Evolutionary conservation across 2,113 vertebrate species (phyloP), one percentile per base, ranked within the genome.

Genomic region (Tupaia tana): DNA sequence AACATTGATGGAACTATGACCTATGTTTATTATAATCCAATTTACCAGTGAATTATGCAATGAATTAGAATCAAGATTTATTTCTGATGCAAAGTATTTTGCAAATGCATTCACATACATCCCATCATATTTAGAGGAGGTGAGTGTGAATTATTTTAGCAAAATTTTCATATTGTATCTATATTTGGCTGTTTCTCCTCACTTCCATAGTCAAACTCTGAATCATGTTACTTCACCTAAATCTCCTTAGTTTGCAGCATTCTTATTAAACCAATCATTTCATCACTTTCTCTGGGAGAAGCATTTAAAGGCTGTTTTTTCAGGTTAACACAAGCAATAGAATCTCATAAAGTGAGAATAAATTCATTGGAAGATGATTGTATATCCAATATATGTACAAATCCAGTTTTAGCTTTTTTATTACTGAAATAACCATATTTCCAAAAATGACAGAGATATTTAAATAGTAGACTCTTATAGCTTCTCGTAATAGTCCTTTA

Each of bases 21-120:
- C 10, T 34, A 63, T 77, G 93, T 93, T 91, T 82, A 89, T 78
- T 63, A 79, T 70, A 13, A 67, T 77, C 22, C 20, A 89, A 86
- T 66, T 83, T 83, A 86, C 86, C 64, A 74, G 52, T 88, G 18
- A 89, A 81, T 85, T 85, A 58, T 25, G 63, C 22, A 63, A 19
- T 92, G 12, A 6, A 69, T n/a, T 74, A 69, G 20, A 80, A 86
- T 63, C 6, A 88, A 84, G 52, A 81, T 64, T 61, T 52, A 66
- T 63, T 70, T 81, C 13, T 82, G 18, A 16, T 63, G n/a, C 6
- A 78, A 52, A 66, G 22, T 1, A 29, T 93, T 54, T 86, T 22
- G 6, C 79, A 9, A 85, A 27, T 83, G 34, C 2, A 58, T 5
- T 1, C 52, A 1, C 8, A 54, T 24, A n/a, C 9, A 18, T 83